Evolutionary conservation across 2,888 invertebrate species (phyloP).

Genomic region (Cataglyphis altisquamis): DNA sequence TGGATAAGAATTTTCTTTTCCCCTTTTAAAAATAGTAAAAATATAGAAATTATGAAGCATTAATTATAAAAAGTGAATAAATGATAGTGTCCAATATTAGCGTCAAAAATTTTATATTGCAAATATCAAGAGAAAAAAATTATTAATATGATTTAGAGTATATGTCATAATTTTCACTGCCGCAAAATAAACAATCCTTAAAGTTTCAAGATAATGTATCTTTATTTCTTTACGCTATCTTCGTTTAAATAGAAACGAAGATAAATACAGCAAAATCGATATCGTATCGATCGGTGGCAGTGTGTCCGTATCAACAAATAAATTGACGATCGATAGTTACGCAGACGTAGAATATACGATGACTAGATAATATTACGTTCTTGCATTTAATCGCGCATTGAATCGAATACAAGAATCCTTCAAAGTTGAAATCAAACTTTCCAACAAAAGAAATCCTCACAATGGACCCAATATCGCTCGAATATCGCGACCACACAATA

Average conservation of each 20-base stretch:
- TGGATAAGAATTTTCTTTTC: background rate
- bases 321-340: slow-evolving; percentile 30
- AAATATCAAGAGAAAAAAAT: slow-evolving; percentile 47
- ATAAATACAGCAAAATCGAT: slow-evolving; percentile 60
- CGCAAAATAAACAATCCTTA: slow-evolving; percentile 34
- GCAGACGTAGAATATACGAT: slow-evolving; percentile 17
- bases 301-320: slow-evolving; percentile 52
- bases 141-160: slow-evolving; percentile 59
- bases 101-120: slow-evolving; percentile 21
- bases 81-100: background rate
- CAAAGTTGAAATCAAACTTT: slow-evolving; percentile 1
- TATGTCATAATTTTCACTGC: slow-evolving; percentile 33
- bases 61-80: slow-evolving; percentile 1
- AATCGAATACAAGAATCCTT: slow-evolving; percentile 24
- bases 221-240: slow-evolving; percentile 49
- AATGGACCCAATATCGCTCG: background rate
- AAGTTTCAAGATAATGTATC: slow-evolving; percentile 32
- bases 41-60: background rate
- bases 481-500: background rate
- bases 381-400: background rate
- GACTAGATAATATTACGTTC: slow-evolving; percentile 33
- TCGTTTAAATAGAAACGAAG: slow-evolving; percentile 47
- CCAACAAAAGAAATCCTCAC: slow-evolving; percentile 14
- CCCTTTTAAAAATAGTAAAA: background rate
- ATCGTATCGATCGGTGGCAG: slow-evolving; percentile 62